Base-by-base conservation (phyloP, 1,140 invertebrate genomes). In the Drosophila miranda region DNA sequence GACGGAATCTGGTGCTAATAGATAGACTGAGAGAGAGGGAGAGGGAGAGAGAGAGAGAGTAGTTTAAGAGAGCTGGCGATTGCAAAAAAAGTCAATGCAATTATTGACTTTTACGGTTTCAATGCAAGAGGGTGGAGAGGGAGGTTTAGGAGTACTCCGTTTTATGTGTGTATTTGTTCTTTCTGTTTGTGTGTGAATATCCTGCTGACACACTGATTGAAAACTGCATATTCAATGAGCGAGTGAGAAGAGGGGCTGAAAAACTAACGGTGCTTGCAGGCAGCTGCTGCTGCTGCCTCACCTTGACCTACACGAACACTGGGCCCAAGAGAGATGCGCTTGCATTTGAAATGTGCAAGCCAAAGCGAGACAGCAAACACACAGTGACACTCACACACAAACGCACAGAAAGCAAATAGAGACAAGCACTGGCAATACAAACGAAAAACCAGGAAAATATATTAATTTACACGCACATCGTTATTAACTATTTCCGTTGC, bases 51-150 rank as follows among this genome's bases (percentile, higher is more conserved):
- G n/a, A 28, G 38, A 13, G 41, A 57, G 59, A 41, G 43, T 13
- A 6, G 44, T 23, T 30, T 42, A 21, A 30, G 26, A 38, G 34
- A 13, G 34, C 34, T 38, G 4, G 34, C 34, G 11, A 13, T 38
- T 13, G 34, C 34, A 38, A 13, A 13, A 38, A 26, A 57, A 26
- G 62, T 58, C 61, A 64, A 63, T 7, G 50, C 38, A 52, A 19
- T 52, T 68, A 68, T 68, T 68, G 64, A 68, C 64, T 73, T 73
- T 50, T 63, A 73, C 16, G 58, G 69, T 62, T 73, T 73, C 68
- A 67, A 34, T 46, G 38, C 21, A 13, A 46, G 21, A 26, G 14
- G 14, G 13, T 14, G n/a, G 11, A 3, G 14, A 2, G 14, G 11
- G 34, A 5, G 8, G 8, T 13, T 13, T 38, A 3, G 30, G 9